A percentile compares a stretch with the other conserved stretches of the same genome.
Conservation (phyloP, 30 jellyfish, hydroid and myxozoan species). For the Aurelia aurita region DNA sequence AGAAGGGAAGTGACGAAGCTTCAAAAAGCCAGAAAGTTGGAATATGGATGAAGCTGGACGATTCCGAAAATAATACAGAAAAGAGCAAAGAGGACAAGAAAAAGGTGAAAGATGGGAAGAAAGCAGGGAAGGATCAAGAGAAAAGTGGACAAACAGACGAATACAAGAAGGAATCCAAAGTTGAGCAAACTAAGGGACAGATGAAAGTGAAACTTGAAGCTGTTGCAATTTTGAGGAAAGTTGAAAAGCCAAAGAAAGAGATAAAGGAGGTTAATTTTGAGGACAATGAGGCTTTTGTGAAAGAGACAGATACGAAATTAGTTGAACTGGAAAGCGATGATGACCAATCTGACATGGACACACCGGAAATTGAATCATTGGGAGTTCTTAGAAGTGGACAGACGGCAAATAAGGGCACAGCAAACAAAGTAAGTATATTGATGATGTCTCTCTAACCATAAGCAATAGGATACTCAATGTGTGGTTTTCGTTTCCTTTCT, state of each 20-base stretch:
- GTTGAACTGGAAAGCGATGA: too few species aligned
- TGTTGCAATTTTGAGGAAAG: conserved; percentile 1
- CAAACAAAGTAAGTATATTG: too few species aligned
- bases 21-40: not conserved
- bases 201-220: not conserved
- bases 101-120: not conserved
- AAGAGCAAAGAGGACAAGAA: not conserved
- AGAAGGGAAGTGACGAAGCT: not conserved
- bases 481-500: too few species aligned
- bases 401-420: too few species aligned
- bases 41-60: not conserved
- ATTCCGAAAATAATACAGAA: not conserved
- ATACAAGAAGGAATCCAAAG: too few species aligned
- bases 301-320: not conserved
- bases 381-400: too few species aligned
- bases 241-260: not conserved
- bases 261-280: not conserved
- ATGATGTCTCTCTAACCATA: too few species aligned
- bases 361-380: too few species aligned
- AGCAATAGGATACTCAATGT: too few species aligned
- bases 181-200: too few species aligned
- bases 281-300: not conserved
- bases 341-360: too few species aligned
- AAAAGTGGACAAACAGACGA: not conserved
- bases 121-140: conserved; percentile 2